Percentiles rank a stretch among this genome's conserved stretches.
Evolutionary conservation across 35 echinoderm and acorn worm genomes (phyloP).

Genomic region (Hemicentrotus pulcherrimus): DNA sequence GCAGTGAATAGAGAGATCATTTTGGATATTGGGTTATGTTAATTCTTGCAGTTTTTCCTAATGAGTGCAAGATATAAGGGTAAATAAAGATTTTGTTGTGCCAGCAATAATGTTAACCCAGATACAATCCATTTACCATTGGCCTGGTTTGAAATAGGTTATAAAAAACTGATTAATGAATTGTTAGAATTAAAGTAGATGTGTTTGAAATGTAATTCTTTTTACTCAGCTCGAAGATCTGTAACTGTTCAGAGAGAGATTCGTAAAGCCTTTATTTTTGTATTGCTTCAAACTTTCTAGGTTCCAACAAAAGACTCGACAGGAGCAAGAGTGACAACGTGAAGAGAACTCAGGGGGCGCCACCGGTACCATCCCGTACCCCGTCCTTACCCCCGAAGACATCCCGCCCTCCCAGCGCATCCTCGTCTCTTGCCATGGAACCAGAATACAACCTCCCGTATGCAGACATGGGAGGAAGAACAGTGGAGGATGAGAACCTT

Average conservation of each 20-base stretch:
- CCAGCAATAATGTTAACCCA: no score
- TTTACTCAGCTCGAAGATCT: background rate
- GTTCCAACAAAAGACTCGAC: conserved; percentile 28
- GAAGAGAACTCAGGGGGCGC: background rate
- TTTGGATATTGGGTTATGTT: no score
- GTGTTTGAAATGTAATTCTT: background rate
- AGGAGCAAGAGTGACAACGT: conserved; percentile 20
- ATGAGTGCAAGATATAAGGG: no score
- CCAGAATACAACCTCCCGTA: background rate
- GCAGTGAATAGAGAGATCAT: no score
- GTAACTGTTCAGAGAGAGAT: background rate
- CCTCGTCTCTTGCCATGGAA: background rate
- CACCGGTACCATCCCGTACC: conserved; percentile 27
- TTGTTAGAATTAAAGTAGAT: background rate
- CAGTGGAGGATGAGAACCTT: background rate
- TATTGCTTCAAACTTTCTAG: background rate
- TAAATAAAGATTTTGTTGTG: no score
- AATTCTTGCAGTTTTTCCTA: no score
- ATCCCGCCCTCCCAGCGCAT: background rate
- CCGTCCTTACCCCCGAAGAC: conserved; percentile 23
- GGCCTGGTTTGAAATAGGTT: background rate
- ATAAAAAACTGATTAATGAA: background rate
- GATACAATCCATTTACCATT: no score
- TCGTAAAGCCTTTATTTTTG: background rate
- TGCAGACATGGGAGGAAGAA: background rate